Conservation (phyloP, 1,140 invertebrate species). For the Plectus sambesii region DNA sequence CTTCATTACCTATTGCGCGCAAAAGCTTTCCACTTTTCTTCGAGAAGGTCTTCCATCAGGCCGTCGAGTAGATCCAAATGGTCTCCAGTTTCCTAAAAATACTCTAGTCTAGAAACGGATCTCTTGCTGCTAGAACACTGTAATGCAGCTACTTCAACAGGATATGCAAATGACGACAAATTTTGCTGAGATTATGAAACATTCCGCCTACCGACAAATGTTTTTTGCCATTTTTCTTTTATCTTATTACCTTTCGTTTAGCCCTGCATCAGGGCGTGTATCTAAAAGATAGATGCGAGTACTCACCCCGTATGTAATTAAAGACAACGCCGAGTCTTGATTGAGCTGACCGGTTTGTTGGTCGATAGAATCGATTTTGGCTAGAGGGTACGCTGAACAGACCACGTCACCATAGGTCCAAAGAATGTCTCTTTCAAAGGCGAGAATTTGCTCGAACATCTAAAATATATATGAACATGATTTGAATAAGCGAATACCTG, state of each 20-base stretch:
- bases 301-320: conserved; percentile 95
- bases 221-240: no score
- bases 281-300: no score
- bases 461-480: conserved; percentile 66
- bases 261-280: no score
- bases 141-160: neutral
- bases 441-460: conserved; percentile 62
- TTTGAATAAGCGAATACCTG: no score
- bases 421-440: conserved; percentile 47
- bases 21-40: conserved; percentile 80
- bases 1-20: conserved; percentile 21
- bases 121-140: neutral
- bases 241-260: no score
- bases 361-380: conserved; percentile 88
- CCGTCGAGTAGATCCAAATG: conserved; percentile 92
- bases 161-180: no score
- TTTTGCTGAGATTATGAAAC: no score
- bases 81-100: conserved; percentile 69
- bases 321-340: conserved; percentile 80
- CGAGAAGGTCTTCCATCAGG: conserved; percentile 76
- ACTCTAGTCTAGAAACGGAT: neutral
- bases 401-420: conserved; percentile 66
- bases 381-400: conserved; percentile 89
- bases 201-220: no score
- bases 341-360: conserved; percentile 76